Conservation (phyloP, 1,140 invertebrate genomes). For the Eriosoma lanigerum region DNA sequence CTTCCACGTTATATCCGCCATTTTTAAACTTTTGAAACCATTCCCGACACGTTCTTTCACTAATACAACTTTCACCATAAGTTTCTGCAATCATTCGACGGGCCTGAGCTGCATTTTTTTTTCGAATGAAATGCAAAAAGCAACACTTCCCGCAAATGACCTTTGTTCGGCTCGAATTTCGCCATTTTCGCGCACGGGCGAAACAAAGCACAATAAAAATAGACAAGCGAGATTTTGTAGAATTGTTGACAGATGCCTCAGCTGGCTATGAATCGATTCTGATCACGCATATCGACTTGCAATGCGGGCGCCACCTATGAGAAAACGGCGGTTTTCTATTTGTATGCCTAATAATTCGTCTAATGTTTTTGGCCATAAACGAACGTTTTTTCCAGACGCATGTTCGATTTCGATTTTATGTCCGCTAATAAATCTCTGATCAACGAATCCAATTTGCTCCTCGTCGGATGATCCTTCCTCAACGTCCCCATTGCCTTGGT, state of each 20-base stretch:
- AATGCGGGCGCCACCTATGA: neutral
- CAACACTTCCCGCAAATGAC: neutral
- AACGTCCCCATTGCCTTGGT: neutral
- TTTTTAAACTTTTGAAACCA: too few relatives aligned
- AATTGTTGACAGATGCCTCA: neutral
- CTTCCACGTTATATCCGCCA: too few relatives aligned
- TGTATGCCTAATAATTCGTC: neutral
- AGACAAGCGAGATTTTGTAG: neutral
- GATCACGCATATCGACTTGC: neutral
- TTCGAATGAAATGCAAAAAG: slow-evolving; percentile 17
- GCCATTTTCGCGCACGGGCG: neutral
- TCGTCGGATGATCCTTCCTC: neutral
- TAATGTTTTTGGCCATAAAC: neutral
- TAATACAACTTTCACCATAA: too few relatives aligned
- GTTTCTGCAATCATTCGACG: neutral
- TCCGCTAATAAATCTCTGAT: neutral
- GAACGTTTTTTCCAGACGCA: neutral
- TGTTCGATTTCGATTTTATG: neutral
- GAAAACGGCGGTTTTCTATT: neutral
- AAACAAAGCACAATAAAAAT: neutral
- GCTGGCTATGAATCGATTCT: neutral
- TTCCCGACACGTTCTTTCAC: too few relatives aligned
- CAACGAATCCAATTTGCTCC: neutral
- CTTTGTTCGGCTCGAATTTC: neutral
- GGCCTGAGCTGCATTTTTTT: slow-evolving; percentile 15